Base-by-base conservation (phyloP, 2,113 vertebrate genomes). In the Hyla sarda region DNA sequence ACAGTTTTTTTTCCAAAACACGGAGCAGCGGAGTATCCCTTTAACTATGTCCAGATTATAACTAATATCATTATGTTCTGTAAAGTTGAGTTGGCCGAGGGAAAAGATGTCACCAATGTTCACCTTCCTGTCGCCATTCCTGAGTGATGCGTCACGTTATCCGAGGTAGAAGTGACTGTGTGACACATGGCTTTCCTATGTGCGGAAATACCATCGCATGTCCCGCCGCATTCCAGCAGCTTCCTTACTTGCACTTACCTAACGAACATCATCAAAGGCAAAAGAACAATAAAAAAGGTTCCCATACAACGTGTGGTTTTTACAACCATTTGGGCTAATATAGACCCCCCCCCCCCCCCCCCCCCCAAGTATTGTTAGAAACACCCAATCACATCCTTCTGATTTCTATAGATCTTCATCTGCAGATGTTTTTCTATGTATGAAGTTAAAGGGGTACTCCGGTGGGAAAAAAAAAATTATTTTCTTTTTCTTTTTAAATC, bases 121-220 rank as follows among this genome's bases (percentile, higher is more conserved):
- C 48, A 32, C 4, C 47, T 54, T 77, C 74, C 48, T 77, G 74
- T 32, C 25, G 47, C 25, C 47, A 77, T 77, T 77, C 48, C 28
- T 28, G n/a, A 1, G 21, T 32, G 19, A 34, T 77, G 74, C 28
- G 14, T 17, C 73, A 47, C 11, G 72, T 74, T 67, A 67, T 7
- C 28, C 62, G 23, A 71, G 67, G 30, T 69, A 34, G 60, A 16
- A 17, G 67, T 71, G 67, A 71, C 10, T 21, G 32, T 10, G 23
- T 71, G 67, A 71, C 67, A 41, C 67, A 71, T 41, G 34, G 32
- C 11, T 34, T 17, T 69, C 32, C 23, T 37, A 69, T 11, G 34
- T 71, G 34, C 19, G 9, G 34, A 41, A 65, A 30, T 71, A 69
- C 30, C 17, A 19, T 0, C 5, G 2, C 5, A 8, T 23, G 32